These are phyloP conservation scores for Megaceryle torquata DNA, from an alignment of 2,113 vertebrate genomes.

Conservation along the genomic window DNA sequence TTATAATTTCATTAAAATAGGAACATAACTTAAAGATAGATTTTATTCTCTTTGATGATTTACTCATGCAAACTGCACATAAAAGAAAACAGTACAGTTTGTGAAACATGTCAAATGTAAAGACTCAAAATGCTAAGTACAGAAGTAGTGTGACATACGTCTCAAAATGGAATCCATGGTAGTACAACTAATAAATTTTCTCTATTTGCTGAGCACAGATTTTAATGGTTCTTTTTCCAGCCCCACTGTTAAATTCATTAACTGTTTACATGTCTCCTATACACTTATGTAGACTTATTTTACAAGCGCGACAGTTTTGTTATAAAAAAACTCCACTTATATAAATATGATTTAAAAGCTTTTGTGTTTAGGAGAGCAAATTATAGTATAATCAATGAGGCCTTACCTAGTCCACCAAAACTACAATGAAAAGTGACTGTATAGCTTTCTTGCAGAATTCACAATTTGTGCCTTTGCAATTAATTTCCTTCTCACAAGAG, in stretches of 20 bases:
- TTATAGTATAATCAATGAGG: slow-evolving; percentile 49
- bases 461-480: slow-evolving; percentile 78
- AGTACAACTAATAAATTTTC: slow-evolving; percentile 73
- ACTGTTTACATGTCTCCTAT: slow-evolving; percentile 77
- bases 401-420: slow-evolving; percentile 66
- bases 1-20: slow-evolving; percentile 74
- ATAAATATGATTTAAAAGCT: slow-evolving; percentile 76
- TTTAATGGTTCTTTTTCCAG: slow-evolving; percentile 76
- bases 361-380: slow-evolving; percentile 67
- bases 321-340: slow-evolving; percentile 72
- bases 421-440: slow-evolving; percentile 66
- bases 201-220: slow-evolving; percentile 76
- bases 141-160: slow-evolving; percentile 80
- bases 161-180: slow-evolving; percentile 75
- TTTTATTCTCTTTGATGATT: slow-evolving; percentile 96
- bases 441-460: slow-evolving; percentile 74
- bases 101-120: slow-evolving; percentile 83
- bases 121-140: slow-evolving; percentile 79
- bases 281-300: slow-evolving; percentile 78
- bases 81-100: slow-evolving; percentile 86
- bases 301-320: slow-evolving; percentile 78
- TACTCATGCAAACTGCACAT: slow-evolving; percentile 97
- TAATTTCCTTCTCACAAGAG: slow-evolving; percentile 52
- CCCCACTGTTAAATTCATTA: slow-evolving; percentile 71
- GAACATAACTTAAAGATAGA: slow-evolving; percentile 86